Conservation (phyloP, 2,113 vertebrate genomes). For the Hoplias malabaricus region DNA sequence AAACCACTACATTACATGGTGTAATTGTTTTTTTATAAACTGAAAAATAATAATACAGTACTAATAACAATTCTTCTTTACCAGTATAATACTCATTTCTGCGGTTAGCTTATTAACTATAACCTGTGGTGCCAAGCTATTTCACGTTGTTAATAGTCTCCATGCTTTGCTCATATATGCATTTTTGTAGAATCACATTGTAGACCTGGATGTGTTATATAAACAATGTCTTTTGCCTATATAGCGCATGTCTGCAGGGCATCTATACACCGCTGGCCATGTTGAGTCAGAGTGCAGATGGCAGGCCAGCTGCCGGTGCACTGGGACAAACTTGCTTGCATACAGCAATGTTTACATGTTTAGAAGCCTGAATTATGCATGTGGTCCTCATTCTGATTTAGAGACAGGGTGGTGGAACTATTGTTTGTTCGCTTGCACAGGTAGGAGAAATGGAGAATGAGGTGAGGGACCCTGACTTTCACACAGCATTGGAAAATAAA, state of each 20-base stretch:
- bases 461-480: neutral
- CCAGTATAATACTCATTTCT: too few species aligned
- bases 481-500: neutral
- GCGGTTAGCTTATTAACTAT: too few species aligned
- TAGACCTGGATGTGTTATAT: neutral
- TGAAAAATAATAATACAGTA: too few species aligned
- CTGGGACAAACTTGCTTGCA: neutral
- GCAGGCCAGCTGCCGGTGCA: conserved; percentile 19
- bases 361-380: conserved; percentile 32
- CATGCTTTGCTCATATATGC: too few species aligned
- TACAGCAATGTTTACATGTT: conserved; percentile 12
- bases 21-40: too few species aligned
- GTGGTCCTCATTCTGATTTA: conserved; percentile 7
- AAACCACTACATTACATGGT: too few species aligned
- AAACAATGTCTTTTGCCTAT: neutral
- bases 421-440: conserved; percentile 3
- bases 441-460: neutral
- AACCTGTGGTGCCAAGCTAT: too few species aligned
- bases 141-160: too few species aligned
- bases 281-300: conserved; percentile 34
- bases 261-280: neutral
- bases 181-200: too few species aligned
- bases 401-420: neutral
- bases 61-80: too few species aligned
- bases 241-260: conserved; percentile 4